phyloP scores from a whole-genome alignment of 2,113 vertebrate species.

The Sclerurus mexicanus region DNA sequence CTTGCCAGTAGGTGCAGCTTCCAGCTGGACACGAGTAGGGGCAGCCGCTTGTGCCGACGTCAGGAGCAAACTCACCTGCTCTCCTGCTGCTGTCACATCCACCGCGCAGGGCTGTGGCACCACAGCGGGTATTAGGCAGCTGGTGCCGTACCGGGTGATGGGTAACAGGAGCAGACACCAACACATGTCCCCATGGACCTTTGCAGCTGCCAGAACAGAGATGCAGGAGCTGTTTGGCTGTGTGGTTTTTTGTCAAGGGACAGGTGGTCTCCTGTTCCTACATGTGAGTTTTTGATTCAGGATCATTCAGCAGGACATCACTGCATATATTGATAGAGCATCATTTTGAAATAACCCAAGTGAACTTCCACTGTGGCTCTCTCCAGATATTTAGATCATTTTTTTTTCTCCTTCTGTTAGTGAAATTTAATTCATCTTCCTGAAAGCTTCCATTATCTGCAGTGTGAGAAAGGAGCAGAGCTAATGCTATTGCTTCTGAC shows the following conservation, averaged over 20 bases:
- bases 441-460: slow-evolving; percentile 53
- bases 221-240: not conserved
- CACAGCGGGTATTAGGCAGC: not conserved
- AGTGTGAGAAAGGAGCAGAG: not conserved
- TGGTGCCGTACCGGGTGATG: not conserved
- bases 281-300: not conserved
- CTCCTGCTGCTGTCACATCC: not conserved
- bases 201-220: not conserved
- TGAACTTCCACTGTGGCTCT: not conserved
- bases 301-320: not conserved
- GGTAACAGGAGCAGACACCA: not conserved
- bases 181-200: not conserved
- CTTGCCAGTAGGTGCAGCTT: not conserved
- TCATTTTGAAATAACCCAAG: not conserved
- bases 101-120: not conserved
- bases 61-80: not conserved
- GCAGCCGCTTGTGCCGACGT: not conserved
- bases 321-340: not conserved
- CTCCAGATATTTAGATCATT: slow-evolving; percentile 13
- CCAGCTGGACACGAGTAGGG: not conserved
- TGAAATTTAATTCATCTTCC: slow-evolving; percentile 64
- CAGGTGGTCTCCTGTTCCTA: not conserved
- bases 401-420: slow-evolving; percentile 28
- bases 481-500: slow-evolving; percentile 57
- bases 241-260: not conserved